A percentile compares a stretch with the other conserved stretches of the same genome.
Evolutionary conservation across 1,140 invertebrate species (phyloP).

Genomic region (Harpegnathos saltator): DNA sequence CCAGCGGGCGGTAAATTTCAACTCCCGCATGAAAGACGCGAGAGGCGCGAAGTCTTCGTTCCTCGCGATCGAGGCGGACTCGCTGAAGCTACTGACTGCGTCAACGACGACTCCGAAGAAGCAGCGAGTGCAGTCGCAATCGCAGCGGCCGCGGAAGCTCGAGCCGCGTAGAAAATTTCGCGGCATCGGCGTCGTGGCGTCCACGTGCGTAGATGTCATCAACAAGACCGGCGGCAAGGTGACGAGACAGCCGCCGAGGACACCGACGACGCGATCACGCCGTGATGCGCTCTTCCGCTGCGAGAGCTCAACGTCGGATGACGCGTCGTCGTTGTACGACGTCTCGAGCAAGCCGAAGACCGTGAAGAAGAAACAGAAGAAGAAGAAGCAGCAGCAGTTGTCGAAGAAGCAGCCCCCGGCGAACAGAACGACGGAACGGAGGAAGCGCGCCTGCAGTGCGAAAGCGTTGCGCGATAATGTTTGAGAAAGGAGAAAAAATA

Average conservation of each 20-base stretch:
- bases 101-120: constrained; percentile 16
- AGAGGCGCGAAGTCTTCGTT: constrained; percentile 24
- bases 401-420: constrained; percentile 75
- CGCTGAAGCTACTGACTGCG: constrained; percentile 66
- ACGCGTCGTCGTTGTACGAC: constrained; percentile 65
- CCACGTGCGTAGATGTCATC: background rate
- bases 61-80: constrained; percentile 67
- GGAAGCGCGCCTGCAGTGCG: constrained; percentile 48
- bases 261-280: background rate
- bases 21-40: constrained; percentile 50
- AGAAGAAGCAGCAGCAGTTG: constrained; percentile 83
- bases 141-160: constrained; percentile 73
- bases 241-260: constrained; percentile 69
- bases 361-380: constrained; percentile 85
- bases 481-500: background rate
- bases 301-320: constrained; percentile 86
- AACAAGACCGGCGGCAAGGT: background rate
- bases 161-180: constrained; percentile 72
- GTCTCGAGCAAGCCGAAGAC: constrained; percentile 72
- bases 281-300: constrained; percentile 60
- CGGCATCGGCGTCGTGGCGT: background rate
- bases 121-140: no score
- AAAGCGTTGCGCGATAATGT: constrained; percentile 26
- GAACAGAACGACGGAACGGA: constrained; percentile 47
- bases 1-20: constrained; percentile 72